Base-by-base conservation (phyloP, 2,888 invertebrate species). In the Drosophila pegasa region DNA sequence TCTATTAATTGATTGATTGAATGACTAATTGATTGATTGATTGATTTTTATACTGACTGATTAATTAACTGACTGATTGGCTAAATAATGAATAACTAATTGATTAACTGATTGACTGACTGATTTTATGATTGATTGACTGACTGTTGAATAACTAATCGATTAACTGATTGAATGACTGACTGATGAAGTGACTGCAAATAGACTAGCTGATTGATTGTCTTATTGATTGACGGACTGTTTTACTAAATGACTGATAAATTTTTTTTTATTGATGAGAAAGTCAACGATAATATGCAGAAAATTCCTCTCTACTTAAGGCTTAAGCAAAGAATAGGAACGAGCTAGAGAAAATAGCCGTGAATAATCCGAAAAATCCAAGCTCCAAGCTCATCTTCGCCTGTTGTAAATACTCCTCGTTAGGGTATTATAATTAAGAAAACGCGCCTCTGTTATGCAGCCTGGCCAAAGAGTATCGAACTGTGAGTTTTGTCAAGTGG, bases 401-500 rank as follows among this genome's bases (percentile, higher is more conserved):
- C n/a, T n/a, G n/a, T n/a, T n/a, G 22, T 35, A 18, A 29, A 8
- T 4, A 50, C 52, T 27, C 16, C 37, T n/a, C 1, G 25, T 14
- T 27, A 76, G 60, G 29, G 70, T 63, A 70, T 70, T 22, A 40
- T 74, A 63, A 75, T 74, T 74, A 74, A 35, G 41, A 22, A 22
- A 38, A 43, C 52, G 33, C 60, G 16, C 40, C 50, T 45, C 41
- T 18, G 54, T 25, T 41, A 43, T 56, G 54, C 56, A 57, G 51
- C 16, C 57, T 12, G 62, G 27, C 51, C 74, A 58, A 65, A 62
- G 37, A 48, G 61, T 64, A 43, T 68, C 47, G 29, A 56, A 20
- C 51, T 27, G 52, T 58, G 40, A 40, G 31, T 71, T 79, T 80
- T 80, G 84, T 80, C 80, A 83, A 76, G 84, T 70, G 50, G 51